phyloP scores from a whole-genome alignment of 2,797 vertebrate species.

The Brachyalestes nurse region DNA sequence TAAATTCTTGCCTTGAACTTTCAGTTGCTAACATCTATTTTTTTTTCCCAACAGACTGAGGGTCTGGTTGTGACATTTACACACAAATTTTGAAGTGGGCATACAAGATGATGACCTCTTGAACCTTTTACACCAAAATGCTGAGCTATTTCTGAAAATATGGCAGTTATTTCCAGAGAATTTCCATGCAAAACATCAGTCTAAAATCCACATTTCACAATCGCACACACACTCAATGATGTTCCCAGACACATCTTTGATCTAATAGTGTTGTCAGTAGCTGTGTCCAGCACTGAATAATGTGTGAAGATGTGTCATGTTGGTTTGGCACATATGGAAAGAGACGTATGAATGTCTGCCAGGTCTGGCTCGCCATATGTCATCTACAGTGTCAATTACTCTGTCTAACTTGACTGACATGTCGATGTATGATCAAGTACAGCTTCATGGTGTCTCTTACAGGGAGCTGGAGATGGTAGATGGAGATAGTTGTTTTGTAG shows the following conservation, averaged over 20 bases:
- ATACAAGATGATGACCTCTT: not conserved
- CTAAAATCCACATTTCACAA: not conserved
- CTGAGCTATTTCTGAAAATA: not conserved
- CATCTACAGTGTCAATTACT: not conserved
- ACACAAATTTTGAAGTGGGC: no score
- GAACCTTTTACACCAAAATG: not conserved
- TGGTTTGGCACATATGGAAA: constrained; percentile 26
- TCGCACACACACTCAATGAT: constrained; percentile 14
- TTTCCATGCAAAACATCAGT: not conserved
- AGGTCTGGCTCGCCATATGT: not conserved
- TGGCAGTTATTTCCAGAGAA: not conserved
- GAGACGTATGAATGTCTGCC: constrained; percentile 40
- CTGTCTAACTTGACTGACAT: constrained; percentile 34
- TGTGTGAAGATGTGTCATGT: constrained; percentile 38
- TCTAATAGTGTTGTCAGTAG: constrained; percentile 34
- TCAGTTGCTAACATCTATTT: no score
- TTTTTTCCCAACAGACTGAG: no score
- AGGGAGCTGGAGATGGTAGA: not conserved
- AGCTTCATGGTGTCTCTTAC: constrained; percentile 10
- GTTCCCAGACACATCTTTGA: constrained; percentile 34
- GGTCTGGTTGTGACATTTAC: no score
- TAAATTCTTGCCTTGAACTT: no score
- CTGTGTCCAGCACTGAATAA: constrained; percentile 34
- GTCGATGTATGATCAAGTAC: constrained; percentile 33
- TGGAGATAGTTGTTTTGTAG: not conserved